Conservation (phyloP, 2,797 vertebrate species). For the Selene dorsalis region DNA sequence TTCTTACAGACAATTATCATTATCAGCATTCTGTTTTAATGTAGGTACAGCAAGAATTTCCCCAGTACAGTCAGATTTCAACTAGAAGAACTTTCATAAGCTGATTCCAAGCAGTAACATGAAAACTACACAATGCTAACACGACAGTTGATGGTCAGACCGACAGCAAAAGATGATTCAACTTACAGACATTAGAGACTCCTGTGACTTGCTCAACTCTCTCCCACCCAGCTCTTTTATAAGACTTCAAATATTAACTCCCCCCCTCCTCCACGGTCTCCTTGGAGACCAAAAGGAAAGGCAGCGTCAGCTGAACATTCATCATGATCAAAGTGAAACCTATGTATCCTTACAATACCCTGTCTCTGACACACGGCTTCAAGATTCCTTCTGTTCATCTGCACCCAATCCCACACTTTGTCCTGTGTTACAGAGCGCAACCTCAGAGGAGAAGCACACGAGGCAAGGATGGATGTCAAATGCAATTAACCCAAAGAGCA, state of each 20-base stretch:
- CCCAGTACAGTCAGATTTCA: neutral
- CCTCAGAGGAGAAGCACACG: slow-evolving; percentile 69
- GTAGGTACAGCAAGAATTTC: neutral
- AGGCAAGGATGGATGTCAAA: slow-evolving; percentile 77
- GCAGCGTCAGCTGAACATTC: slow-evolving; percentile 69
- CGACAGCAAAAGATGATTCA: slow-evolving; percentile 8
- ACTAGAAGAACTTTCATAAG: neutral
- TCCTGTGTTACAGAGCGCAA: slow-evolving; percentile 73
- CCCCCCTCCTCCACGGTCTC: slow-evolving; percentile 38
- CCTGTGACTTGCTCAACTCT: slow-evolving; percentile 16
- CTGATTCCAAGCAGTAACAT: neutral
- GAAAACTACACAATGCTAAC: slow-evolving; percentile 11
- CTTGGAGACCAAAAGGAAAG: slow-evolving; percentile 66
- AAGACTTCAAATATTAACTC: slow-evolving; percentile 66
- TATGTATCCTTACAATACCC: slow-evolving; percentile 61
- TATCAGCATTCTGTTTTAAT: slow-evolving; percentile 3
- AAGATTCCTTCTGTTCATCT: slow-evolving; percentile 70
- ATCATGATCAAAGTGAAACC: slow-evolving; percentile 76
- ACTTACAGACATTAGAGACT: slow-evolving; percentile 14
- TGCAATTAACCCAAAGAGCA: slow-evolving; percentile 81
- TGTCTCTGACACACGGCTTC: slow-evolving; percentile 58
- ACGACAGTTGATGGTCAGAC: neutral
- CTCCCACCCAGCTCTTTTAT: slow-evolving; percentile 30
- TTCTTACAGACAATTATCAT: neutral
- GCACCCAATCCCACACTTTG: slow-evolving; percentile 76